These are phyloP conservation scores for Oceanodroma leucorhoa DNA, from an alignment of 2,797 vertebrate species.

Conservation along the genomic window DNA sequence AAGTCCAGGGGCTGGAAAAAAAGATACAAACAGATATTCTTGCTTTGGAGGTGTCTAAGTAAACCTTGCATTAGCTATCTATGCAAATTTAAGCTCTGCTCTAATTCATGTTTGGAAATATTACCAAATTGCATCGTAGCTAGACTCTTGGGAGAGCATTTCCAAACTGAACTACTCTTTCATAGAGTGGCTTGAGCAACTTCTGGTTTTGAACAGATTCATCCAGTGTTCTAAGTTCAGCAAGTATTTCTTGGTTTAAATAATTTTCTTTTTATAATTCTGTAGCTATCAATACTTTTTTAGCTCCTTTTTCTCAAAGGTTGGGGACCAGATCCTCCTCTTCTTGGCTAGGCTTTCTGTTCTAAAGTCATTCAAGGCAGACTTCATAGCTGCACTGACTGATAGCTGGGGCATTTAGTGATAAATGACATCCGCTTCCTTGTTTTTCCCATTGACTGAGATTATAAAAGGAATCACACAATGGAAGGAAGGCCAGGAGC, in stretches of 20 bases:
- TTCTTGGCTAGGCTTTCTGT: neutral
- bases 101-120: neutral
- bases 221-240: neutral
- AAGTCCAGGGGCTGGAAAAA: constrained; percentile 85
- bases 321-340: neutral
- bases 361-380: neutral
- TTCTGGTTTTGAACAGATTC: neutral
- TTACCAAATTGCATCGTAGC: neutral
- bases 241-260: neutral
- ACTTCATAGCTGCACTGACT: neutral
- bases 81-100: neutral
- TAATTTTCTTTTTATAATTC: neutral
- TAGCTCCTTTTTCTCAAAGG: neutral
- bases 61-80: neutral
- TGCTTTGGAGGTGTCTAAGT: neutral
- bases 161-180: neutral
- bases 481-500: neutral
- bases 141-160: neutral
- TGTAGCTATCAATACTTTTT: neutral
- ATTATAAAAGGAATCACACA: neutral
- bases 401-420: neutral
- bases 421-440: neutral
- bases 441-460: neutral
- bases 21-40: neutral
- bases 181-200: accelerated